Base-by-base conservation (phyloP, 2,113 vertebrate genomes). In the Ploceus nigricollis region DNA sequence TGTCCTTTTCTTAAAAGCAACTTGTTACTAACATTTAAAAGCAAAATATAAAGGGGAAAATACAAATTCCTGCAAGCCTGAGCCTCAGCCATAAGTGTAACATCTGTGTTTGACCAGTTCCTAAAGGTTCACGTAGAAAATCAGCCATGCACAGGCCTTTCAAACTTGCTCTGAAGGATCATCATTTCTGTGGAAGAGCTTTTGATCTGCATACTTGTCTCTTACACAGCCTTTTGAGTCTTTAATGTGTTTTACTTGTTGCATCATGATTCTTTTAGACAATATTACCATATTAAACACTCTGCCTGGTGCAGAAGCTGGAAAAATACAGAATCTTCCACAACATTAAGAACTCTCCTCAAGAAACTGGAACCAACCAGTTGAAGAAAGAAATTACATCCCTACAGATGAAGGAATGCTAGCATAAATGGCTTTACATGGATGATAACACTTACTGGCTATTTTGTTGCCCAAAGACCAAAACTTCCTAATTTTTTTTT, bases 381-480 rank as follows among this genome's bases (percentile, higher is more conserved):
- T 47, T 39, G 69, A 96, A 94, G 2, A 56, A 84, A 79, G 33
- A 93, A 97, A 94, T 76, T 89, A 75, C 28, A 75, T 94, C 95
- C 83, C 69, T 91, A 77, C 76, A 87, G 71, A 76, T n/a, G 87
- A 95, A 91, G 21, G 25, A 96, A 86, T 70, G 28, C 11, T 69
- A 53, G 56, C 39, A 66, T 7, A 91, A 72, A 72, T 56, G 68
- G 8, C 61, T 47, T 82, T 94, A 70, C 24, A 68, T 33, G 51
- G 56, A 87, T 90, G 73, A 92, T 91, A 88, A 61, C 8, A 65
- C 23, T 66, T 81, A 68, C 50, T 92, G 75, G 47, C 13, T 95
- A 50, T 88, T 97, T 97, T 95, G 79, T 69, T 85, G 61, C 81
- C 66, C 56, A 93, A 93, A 75, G 35, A 73, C 89, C 71, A 40